phyloP scores from a whole-genome alignment of 1,140 invertebrate species.

The Xylocopa sonorina region DNA sequence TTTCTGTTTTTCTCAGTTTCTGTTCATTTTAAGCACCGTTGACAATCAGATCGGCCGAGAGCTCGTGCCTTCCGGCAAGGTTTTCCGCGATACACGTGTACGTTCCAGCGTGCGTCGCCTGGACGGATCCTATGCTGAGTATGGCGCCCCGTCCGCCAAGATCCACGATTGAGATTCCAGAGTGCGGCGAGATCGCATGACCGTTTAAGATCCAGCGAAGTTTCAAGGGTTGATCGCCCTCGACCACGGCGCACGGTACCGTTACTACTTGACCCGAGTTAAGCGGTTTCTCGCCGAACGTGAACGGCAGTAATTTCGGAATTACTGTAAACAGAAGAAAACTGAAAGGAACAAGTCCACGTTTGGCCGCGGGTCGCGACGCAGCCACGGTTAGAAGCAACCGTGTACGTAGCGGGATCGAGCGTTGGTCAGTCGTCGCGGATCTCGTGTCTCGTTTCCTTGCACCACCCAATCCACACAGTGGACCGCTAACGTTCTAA shows the following conservation, averaged over 20 bases:
- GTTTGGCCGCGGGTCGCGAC: background rate
- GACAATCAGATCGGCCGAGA: conserved; percentile 86
- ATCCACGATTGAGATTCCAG: conserved; percentile 85
- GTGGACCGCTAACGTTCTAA: background rate
- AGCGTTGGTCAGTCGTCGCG: too few species aligned
- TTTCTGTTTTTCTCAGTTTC: too few species aligned
- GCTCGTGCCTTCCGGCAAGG: conserved; percentile 85
- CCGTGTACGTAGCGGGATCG: background rate
- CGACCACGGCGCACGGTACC: conserved; percentile 81
- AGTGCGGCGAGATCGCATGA: conserved; percentile 83
- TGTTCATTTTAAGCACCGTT: conserved; percentile 87
- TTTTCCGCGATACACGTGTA: conserved; percentile 92
- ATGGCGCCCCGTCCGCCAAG: conserved; percentile 87
- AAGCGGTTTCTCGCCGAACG: conserved; percentile 83
- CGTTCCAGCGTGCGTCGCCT: conserved; percentile 88
- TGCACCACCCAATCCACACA: too few species aligned
- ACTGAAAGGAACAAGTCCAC: conserved; percentile 30
- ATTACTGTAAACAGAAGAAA: conserved; percentile 82
- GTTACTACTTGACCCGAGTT: conserved; percentile 82
- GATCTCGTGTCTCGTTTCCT: too few species aligned
- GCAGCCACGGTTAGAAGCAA: background rate
- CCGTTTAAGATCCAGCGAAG: conserved; percentile 85
- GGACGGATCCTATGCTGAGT: conserved; percentile 88
- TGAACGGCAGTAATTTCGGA: conserved; percentile 84
- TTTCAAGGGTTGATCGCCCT: conserved; percentile 84